A percentile compares a stretch with the other conserved stretches of the same genome.
Conservation (phyloP, 2,113 vertebrate genomes). For the Nothocercus nigrocapillus region DNA sequence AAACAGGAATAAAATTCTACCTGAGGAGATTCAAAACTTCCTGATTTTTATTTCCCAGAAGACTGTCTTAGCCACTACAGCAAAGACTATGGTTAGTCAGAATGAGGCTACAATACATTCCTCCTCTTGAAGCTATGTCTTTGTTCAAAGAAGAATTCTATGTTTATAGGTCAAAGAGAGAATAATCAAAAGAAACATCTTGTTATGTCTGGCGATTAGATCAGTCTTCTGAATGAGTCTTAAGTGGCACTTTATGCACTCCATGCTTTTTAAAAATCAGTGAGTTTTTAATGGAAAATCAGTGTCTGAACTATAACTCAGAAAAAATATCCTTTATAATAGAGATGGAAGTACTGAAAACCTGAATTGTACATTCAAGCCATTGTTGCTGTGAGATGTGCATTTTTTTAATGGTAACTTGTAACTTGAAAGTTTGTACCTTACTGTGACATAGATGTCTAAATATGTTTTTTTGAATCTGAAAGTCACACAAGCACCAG, state of each 20-base stretch:
- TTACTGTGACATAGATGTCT: fast-evolving
- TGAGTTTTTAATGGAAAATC: background rate
- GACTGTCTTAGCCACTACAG: background rate
- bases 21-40: background rate
- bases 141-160: background rate
- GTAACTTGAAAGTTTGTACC: background rate
- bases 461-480: background rate
- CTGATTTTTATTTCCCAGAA: slow-evolving; percentile 12
- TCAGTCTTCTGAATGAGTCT: background rate
- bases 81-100: background rate
- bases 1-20: slow-evolving; percentile 5
- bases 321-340: background rate
- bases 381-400: background rate
- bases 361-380: background rate
- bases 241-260: background rate
- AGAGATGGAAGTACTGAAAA: background rate
- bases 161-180: background rate
- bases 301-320: background rate
- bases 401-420: background rate
- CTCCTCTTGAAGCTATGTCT: background rate
- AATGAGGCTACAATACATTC: background rate
- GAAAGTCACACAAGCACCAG: background rate
- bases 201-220: background rate
- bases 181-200: background rate
- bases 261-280: background rate